Percentiles rank a stretch among this genome's conserved stretches.
Conservation (phyloP, 2,113 vertebrate species). For the Cyanistes caeruleus region DNA sequence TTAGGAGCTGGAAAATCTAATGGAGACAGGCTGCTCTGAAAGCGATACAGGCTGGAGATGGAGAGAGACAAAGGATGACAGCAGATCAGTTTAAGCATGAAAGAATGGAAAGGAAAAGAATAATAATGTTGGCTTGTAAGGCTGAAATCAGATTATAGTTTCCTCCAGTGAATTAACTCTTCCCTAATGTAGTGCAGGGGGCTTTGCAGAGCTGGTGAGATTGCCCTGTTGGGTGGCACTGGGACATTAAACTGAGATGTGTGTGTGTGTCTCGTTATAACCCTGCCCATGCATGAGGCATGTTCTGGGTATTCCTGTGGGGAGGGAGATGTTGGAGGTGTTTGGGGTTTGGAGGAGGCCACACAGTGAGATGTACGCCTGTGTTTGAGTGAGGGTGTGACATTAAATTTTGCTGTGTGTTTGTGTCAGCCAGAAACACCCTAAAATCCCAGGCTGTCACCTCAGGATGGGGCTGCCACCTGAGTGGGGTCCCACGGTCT, state of each 20-base stretch:
- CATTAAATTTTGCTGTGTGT: rapidly evolving
- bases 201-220: neutral
- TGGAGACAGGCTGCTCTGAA: constrained; percentile 31
- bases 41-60: neutral
- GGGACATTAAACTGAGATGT: neutral
- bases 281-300: neutral
- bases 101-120: constrained; percentile 53
- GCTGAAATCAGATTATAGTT: constrained; percentile 62
- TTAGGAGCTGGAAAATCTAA: constrained; percentile 59
- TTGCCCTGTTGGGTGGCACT: neutral
- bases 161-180: constrained; percentile 53
- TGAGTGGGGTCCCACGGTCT: neutral
- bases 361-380: neutral
- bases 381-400: neutral
- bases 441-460: neutral
- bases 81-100: constrained; percentile 48
- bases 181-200: neutral
- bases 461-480: too few relatives aligned
- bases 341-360: neutral
- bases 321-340: neutral
- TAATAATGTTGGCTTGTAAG: constrained; percentile 48
- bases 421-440: neutral
- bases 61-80: constrained; percentile 54
- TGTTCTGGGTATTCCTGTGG: neutral
- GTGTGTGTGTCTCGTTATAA: neutral